Evolutionary conservation across 2,888 invertebrate genomes (phyloP).

Genomic region (Spialia ferax): DNA sequence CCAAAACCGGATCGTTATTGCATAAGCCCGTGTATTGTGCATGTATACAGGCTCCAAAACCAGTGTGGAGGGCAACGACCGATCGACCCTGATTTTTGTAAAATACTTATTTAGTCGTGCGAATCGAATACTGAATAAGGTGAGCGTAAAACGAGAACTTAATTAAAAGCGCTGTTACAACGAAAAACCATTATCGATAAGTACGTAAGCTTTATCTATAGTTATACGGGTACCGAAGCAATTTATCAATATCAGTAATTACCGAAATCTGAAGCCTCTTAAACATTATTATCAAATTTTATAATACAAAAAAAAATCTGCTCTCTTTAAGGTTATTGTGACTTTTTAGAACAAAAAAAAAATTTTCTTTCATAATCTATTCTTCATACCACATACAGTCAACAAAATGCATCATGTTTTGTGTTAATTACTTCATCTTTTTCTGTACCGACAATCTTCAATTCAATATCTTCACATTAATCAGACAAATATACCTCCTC

Average conservation of each 20-base stretch:
- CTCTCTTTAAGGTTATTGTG: no score
- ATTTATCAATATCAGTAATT: neutral
- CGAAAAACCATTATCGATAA: constrained; percentile 14
- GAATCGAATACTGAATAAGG: constrained; percentile 39
- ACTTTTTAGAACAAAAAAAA: no score
- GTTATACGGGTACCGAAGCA: neutral
- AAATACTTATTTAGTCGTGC: constrained; percentile 50
- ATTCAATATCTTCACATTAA: no score
- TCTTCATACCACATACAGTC: no score
- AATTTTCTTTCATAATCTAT: no score
- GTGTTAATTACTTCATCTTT: no score
- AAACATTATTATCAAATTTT: no score
- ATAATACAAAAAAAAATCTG: no score
- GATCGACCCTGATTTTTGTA: constrained; percentile 64
- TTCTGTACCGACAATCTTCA: no score
- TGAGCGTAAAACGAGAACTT: constrained; percentile 26
- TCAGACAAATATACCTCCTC: no score
- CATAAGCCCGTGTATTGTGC: constrained; percentile 72
- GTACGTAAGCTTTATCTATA: neutral
- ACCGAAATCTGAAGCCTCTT: no score
- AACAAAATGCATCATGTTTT: no score
- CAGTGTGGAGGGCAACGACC: constrained; percentile 67
- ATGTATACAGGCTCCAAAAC: constrained; percentile 62
- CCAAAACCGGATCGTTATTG: constrained; percentile 71
- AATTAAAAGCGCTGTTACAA: constrained; percentile 20